These are phyloP conservation scores for Arremon brunneinucha DNA, from an alignment of 2,797 vertebrate species.

Conservation along the genomic window DNA sequence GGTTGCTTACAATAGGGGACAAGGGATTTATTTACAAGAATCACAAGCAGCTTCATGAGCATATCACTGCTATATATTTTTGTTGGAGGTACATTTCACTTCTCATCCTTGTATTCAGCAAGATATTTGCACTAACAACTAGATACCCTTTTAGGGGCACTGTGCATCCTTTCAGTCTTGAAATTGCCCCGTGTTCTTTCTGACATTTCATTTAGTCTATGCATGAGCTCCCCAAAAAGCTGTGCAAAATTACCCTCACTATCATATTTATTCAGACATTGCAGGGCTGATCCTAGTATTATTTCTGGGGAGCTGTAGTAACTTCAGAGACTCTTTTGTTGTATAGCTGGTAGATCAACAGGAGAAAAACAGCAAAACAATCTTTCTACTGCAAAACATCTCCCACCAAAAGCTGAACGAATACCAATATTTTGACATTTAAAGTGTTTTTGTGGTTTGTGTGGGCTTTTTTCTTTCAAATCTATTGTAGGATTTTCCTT, in stretches of 20 bases:
- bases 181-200: neutral
- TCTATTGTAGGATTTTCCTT: slow-evolving; percentile 15
- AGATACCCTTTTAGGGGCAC: neutral
- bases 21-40: neutral
- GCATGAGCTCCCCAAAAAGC: neutral
- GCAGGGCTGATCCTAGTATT: neutral
- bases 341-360: neutral
- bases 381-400: neutral
- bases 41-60: neutral
- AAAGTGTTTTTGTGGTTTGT: neutral
- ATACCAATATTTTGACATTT: neutral
- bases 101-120: neutral
- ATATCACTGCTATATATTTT: neutral
- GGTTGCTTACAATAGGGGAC: neutral
- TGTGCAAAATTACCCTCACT: neutral
- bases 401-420: neutral
- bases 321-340: neutral
- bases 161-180: neutral
- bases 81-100: neutral
- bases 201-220: neutral
- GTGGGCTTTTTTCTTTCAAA: neutral
- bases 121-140: neutral
- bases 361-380: neutral
- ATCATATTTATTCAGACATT: neutral
- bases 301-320: neutral